Evolutionary conservation across 2,113 vertebrate genomes (phyloP), one percentile per base, ranked within the genome.

Genomic region (Thunnus maccoyii): DNA sequence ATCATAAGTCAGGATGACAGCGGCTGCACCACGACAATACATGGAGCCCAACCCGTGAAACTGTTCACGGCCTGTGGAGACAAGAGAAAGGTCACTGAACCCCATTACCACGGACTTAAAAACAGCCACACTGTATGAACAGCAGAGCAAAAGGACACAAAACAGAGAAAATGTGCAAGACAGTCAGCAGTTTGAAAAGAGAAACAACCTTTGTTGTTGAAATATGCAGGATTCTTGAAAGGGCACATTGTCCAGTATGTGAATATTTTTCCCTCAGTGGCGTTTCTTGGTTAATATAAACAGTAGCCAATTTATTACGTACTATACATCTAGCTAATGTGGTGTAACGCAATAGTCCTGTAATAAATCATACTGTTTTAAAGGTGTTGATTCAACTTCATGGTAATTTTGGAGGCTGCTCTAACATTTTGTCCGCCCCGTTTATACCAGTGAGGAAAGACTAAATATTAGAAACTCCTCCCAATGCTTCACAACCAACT

Each of bases 11-110:
- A 99, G 96, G 90, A 99, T 97, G 91, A 99, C 88, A 0, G 97
- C 98, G 0, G 96, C 94, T 0, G 98, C 98, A 0, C 97, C 96
- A 14, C 98, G 93, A 80, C 98, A 99, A 93, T 99, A 99, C 98
- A 99, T 97, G 2, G 98, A 99, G 51, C 98, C 98, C 16, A 99
- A 93, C 18, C 98, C 98, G 0, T 99, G 98, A 84, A 99, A 99
- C 93, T 99, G 98, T 80, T 99, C 98, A 10, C 98, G 94, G 75
- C 98, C 98, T 99, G 94, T 74, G 48, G 60, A 85, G 72, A 86
- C 65, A 80, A 68, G 12, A 41, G 9, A 6, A 6, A 41, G 36
- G 36, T 41, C 36, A 41, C 7, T 41, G 36, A 61, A 52, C 36
- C 32, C 2, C 30, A 22, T 11, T 2, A 67, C 17, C 58, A 18